Conservation (phyloP, 2,113 vertebrate genomes). For the Murina feae region DNA sequence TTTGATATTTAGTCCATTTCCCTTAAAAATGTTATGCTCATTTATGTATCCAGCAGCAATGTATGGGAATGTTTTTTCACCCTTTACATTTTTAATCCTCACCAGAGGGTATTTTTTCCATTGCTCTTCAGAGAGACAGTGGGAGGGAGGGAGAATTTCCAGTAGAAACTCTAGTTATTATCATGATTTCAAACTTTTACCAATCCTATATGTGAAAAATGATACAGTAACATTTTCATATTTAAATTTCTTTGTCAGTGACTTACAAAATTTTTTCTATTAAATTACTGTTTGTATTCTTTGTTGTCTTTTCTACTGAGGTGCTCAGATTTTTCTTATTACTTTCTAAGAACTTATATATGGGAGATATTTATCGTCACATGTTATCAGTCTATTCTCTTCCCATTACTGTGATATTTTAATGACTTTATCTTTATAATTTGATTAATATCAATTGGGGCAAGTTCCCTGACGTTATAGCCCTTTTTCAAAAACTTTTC, state of each 20-base stretch:
- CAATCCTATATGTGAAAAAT: background rate
- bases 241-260: background rate
- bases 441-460: background rate
- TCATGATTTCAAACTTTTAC: background rate
- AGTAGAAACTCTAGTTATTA: background rate
- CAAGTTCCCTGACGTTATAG: no score
- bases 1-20: background rate
- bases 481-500: background rate
- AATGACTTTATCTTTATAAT: background rate
- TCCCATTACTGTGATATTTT: background rate
- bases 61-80: background rate
- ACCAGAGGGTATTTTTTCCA: no score
- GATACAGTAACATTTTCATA: background rate
- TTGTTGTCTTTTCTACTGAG: background rate
- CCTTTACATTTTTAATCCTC: no score
- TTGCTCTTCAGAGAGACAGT: no score
- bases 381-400: background rate
- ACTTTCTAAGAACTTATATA: background rate
- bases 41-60: background rate
- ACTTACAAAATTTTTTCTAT: background rate
- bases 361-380: background rate
- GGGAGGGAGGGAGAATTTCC: no score
- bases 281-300: background rate
- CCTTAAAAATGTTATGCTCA: background rate
- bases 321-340: background rate